Conservation (phyloP, 2,888 invertebrate genomes). For the Stegophylla sp. region DNA sequence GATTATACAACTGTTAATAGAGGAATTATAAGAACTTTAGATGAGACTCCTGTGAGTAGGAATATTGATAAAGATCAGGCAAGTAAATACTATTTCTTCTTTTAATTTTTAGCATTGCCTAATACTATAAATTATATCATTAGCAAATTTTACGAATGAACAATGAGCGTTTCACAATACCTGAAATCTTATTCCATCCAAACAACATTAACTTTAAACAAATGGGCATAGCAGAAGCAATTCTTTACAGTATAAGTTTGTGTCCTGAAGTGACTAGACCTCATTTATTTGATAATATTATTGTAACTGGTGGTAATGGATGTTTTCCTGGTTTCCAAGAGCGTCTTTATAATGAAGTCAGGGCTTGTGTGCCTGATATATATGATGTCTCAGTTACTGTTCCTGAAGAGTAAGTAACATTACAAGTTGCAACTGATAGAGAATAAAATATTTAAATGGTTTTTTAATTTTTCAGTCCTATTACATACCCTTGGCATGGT, state of each 20-base stretch:
- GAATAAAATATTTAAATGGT: not conserved
- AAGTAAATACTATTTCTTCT: not conserved
- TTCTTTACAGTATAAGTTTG: constrained; percentile 77
- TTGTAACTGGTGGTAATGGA: constrained; percentile 82
- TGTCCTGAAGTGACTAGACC: constrained; percentile 79
- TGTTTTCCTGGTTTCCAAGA: constrained; percentile 85
- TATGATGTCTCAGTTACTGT: constrained; percentile 77
- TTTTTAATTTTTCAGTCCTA: constrained; percentile 70
- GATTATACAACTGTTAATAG: constrained; percentile 90
- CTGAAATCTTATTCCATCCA: constrained; percentile 93
- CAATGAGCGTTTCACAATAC: constrained; percentile 93
- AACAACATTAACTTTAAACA: constrained; percentile 89
- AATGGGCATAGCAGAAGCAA: constrained; percentile 91
- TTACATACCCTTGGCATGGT: constrained; percentile 88
- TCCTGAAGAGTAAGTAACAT: constrained; percentile 71
- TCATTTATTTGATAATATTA: constrained; percentile 80
- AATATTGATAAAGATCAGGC: constrained; percentile 60
- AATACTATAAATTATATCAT: constrained; percentile 35
- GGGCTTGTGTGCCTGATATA: constrained; percentile 79
- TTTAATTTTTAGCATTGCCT: not conserved
- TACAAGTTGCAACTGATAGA: not conserved
- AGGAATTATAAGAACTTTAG: constrained; percentile 73
- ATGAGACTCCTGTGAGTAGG: constrained; percentile 64
- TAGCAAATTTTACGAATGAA: constrained; percentile 84
- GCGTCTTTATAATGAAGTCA: constrained; percentile 77